Base-by-base conservation (phyloP, 2,797 vertebrate genomes). In the Chelmon rostratus region DNA sequence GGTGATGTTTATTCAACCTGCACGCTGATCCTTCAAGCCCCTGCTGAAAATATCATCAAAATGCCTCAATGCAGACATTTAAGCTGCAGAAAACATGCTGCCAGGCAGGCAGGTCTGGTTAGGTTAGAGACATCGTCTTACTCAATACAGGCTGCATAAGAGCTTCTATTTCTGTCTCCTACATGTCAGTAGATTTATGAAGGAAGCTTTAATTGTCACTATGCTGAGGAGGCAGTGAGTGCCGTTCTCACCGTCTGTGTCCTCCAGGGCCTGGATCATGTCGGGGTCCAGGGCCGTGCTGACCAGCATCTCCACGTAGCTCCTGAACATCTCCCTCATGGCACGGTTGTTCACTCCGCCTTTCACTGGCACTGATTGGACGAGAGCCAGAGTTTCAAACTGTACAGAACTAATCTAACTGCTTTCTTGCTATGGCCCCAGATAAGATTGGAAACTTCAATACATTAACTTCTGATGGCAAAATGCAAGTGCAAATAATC, bases 281-380 rank as follows among this genome's bases (percentile, higher is more conserved):
- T 98, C 97, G 0, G 97, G 97, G 90, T 98, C 97, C 37, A 98
- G 94, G 0, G 97, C 97, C 0, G 97, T 97, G 94, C 97, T 98
- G 88, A 98, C 97, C 83, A 98, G 86, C 97, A 98, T 97, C 92
- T 98, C 97, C 88, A 98, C 97, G 0, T 98, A 98, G 92, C 97
- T 98, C 84, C 97, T 95, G 94, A 97, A 98, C 97, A 98, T 98
- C 89, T 98, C 97, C 73, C 96, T 96, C 97, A 98, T 97, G 1
- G 96, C 97, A 72, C 97, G 95, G 3, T 97, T 97, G 90, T 98
- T 97, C 73, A 97, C 92, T 6, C 96, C 95, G 0, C 93, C 94
- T 83, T 95, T 94, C 42, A 95, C 91, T 2, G 94, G 94, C 92
- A 95, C 96, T 95, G 75, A 53, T 72, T 1, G 38, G 49, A 31